Evolutionary conservation across 2,113 vertebrate genomes (phyloP).

Genomic region (Recurvirostra avosetta): DNA sequence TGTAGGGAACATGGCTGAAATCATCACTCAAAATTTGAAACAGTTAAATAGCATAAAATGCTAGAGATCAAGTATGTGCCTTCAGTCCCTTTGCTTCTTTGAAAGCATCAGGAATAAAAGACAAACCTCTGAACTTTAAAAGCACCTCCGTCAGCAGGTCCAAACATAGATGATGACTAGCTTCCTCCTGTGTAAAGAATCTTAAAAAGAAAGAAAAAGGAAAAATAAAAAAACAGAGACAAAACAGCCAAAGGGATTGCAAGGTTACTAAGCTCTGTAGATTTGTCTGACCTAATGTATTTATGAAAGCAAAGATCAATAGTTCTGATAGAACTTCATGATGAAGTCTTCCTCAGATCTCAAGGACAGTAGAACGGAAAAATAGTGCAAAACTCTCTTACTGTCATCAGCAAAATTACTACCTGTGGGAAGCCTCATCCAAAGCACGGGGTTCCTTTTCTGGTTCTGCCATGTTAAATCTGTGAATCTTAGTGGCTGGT

Average conservation of each 20-base stretch:
- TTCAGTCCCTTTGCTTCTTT: neutral
- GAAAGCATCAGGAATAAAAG: neutral
- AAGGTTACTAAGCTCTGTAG: neutral
- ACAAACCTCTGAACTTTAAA: neutral
- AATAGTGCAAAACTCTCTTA: neutral
- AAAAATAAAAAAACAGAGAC: neutral
- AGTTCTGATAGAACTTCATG: neutral
- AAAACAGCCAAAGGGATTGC: neutral
- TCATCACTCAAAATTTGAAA: neutral
- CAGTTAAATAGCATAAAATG: fast-evolving
- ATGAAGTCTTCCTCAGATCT: neutral
- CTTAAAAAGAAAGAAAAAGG: neutral
- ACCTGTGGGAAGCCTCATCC: neutral
- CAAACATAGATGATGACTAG: neutral
- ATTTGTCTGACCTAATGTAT: neutral
- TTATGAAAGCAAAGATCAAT: neutral
- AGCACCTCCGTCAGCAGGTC: neutral
- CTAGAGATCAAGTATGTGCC: fast-evolving
- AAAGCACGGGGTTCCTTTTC: neutral
- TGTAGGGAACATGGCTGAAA: neutral
- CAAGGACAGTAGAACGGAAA: neutral
- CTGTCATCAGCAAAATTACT: neutral
- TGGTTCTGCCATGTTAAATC: neutral
- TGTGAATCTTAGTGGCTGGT: neutral
- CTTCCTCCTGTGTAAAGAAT: neutral